A percentile compares a stretch with the other conserved stretches of the same genome.
Evolutionary conservation across 2,888 invertebrate species (phyloP).

Genomic region (Catocala fraxini): DNA sequence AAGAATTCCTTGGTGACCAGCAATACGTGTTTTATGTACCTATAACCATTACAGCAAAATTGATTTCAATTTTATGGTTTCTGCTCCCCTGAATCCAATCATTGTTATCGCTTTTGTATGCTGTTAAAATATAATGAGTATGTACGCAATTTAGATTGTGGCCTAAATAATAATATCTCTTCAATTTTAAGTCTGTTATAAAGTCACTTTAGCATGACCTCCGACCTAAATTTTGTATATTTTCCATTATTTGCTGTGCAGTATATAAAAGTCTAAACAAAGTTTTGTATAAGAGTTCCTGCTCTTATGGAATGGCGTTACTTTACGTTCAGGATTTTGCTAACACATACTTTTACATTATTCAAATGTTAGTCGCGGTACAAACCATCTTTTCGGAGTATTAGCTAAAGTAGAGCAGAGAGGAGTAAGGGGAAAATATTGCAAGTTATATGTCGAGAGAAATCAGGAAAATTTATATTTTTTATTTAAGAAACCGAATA

Average conservation of each 20-base stretch:
- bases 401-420: neutral
- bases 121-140: conserved; percentile 82
- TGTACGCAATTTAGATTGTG: conserved; percentile 72
- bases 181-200: conserved; percentile 37
- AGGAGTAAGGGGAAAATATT: neutral
- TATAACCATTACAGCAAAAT: conserved; percentile 85
- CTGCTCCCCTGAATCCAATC: conserved; percentile 86
- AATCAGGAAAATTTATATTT: neutral
- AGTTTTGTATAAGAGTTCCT: neutral
- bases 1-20: conserved; percentile 68
- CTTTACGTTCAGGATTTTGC: neutral
- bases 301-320: conserved; percentile 7
- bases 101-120: conserved; percentile 83
- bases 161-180: conserved; percentile 55
- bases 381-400: neutral
- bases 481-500: too few relatives aligned
- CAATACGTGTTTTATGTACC: conserved; percentile 78
- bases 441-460: neutral
- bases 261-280: conserved; percentile 16
- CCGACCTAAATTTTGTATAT: conserved; percentile 3
- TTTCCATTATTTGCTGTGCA: neutral
- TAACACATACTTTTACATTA: conserved; percentile 15
- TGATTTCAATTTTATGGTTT: conserved; percentile 87
- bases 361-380: conserved; percentile 8
- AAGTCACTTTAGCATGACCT: conserved; percentile 29